phyloP scores from a whole-genome alignment of 2,113 vertebrate genomes.

The Syrrhaptes paradoxus region DNA sequence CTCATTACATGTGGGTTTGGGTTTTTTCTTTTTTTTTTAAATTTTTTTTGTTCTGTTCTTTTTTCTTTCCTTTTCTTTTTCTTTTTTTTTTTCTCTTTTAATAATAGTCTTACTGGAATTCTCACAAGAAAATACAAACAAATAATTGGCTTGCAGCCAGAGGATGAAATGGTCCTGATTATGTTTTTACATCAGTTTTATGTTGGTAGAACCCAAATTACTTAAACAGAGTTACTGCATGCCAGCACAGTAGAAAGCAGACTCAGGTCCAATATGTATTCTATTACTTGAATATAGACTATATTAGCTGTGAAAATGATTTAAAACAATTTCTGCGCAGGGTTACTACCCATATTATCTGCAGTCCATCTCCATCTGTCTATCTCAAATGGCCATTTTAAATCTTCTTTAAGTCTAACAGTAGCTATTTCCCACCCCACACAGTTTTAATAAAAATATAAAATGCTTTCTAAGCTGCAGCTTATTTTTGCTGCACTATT shows the following conservation, averaged over 20 bases:
- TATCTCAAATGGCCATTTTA: background rate
- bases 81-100: background rate
- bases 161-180: background rate
- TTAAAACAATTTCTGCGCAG: background rate
- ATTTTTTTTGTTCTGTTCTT: no score
- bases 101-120: background rate
- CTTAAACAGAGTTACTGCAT: background rate
- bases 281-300: background rate
- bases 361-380: background rate
- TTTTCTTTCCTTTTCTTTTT: no score
- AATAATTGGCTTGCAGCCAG: background rate
- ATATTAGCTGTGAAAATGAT: background rate
- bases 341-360: background rate
- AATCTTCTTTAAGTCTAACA: background rate
- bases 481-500: background rate
- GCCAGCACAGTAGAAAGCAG: background rate
- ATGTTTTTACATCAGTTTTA: background rate
- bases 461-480: background rate
- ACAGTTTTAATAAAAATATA: background rate
- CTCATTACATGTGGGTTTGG: background rate
- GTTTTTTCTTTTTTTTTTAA: no score
- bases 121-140: background rate
- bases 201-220: background rate
- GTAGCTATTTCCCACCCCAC: background rate
- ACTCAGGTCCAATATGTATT: background rate